Conservation (phyloP, 2,888 invertebrate species). For the Drosophila testacea region DNA sequence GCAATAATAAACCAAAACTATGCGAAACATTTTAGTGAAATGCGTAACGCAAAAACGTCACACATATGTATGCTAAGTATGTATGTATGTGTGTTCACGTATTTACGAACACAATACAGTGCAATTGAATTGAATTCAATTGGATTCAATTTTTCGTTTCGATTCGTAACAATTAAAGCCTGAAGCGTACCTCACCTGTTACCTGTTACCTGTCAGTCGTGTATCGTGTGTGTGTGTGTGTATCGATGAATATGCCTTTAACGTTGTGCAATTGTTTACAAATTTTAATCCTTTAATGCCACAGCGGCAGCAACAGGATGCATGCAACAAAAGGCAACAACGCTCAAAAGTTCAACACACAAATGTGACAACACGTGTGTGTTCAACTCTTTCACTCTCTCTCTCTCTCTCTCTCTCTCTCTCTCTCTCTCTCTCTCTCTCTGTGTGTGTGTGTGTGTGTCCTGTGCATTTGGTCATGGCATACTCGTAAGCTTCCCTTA, state of each 20-base stretch:
- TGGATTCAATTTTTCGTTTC: neutral
- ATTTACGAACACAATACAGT: neutral
- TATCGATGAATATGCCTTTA: constrained; percentile 22
- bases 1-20: constrained; percentile 36
- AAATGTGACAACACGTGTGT: constrained; percentile 20
- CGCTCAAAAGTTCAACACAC: constrained; percentile 20
- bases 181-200: neutral
- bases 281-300: constrained; percentile 48
- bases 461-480: constrained; percentile 21
- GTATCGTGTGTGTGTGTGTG: neutral
- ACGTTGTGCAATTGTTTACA: constrained; percentile 42
- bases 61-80: neutral
- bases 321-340: constrained; percentile 11
- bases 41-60: neutral
- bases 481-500: constrained; percentile 36
- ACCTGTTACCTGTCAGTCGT: neutral
- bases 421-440: constrained; percentile 5
- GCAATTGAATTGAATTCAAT: neutral
- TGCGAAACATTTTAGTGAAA: constrained; percentile 11
- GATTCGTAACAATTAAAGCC: constrained; percentile 12
- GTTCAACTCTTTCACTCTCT: neutral
- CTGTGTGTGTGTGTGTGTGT: constrained; percentile 4
- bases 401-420: constrained; percentile 3
- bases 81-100: neutral
- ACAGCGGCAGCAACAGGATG: constrained; percentile 28